Evolutionary conservation across 2,113 vertebrate species (phyloP).

Genomic region (Pedetes capensis): DNA sequence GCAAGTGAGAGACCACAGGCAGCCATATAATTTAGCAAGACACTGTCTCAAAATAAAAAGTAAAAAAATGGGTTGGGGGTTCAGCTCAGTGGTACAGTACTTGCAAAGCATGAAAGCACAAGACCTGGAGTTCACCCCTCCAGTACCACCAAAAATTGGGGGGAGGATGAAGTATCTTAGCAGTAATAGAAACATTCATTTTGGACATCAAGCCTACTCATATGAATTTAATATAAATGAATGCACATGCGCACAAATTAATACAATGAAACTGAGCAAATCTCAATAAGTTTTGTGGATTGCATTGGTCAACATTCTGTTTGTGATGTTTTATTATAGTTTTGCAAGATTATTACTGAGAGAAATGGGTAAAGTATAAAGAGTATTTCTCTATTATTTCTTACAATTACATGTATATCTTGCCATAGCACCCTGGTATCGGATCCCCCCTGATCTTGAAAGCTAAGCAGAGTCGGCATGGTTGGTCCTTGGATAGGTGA

Average conservation of each 20-base stretch:
- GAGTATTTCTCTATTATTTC: not conserved
- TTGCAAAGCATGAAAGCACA: no score
- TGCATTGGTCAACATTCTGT: not conserved
- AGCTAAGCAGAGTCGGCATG: no score
- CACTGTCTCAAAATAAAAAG: no score
- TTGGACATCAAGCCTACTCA: not conserved
- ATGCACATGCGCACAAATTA: not conserved
- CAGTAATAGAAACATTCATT: not conserved
- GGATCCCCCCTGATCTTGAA: no score
- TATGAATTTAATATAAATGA: not conserved
- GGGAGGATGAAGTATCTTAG: not conserved
- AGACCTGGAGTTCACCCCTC: no score
- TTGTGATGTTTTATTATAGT: not conserved
- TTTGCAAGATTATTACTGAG: not conserved
- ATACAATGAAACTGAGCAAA: not conserved
- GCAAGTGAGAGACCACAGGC: no score
- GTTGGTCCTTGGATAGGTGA: no score
- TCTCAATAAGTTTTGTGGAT: not conserved
- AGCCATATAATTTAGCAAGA: no score
- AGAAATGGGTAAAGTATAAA: not conserved
- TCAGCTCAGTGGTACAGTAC: no score
- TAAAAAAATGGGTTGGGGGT: no score
- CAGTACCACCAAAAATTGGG: no score
- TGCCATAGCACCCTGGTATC: no score
- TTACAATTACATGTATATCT: not conserved